Percentiles rank a stretch among this genome's conserved stretches.
These are phyloP conservation scores for Hypothenemus hampei DNA, from an alignment of 1,140 invertebrate genomes.

Conservation along the genomic window DNA sequence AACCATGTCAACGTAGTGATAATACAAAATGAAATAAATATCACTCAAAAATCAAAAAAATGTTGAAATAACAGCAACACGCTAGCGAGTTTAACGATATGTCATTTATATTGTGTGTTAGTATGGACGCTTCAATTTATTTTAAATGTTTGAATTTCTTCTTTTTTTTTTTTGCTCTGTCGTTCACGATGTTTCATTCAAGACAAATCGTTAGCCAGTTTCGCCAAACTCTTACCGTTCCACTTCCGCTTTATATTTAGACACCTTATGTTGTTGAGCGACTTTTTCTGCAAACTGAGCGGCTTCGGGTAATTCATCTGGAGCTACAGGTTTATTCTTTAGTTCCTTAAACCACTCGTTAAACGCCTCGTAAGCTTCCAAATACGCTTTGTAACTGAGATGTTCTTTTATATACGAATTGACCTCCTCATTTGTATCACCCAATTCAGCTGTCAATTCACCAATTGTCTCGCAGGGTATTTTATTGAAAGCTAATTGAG, in stretches of 20 bases:
- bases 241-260: constrained; percentile 70
- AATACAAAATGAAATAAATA: no score
- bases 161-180: not conserved
- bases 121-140: no score
- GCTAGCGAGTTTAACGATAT: no score
- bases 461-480: constrained; percentile 62
- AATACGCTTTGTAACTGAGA: constrained; percentile 71
- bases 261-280: constrained; percentile 75
- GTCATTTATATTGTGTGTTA: no score
- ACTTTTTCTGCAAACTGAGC: constrained; percentile 83
- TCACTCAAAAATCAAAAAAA: no score
- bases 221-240: constrained; percentile 52
- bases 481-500: constrained; percentile 64
- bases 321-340: constrained; percentile 68
- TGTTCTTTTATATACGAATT: constrained; percentile 66
- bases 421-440: constrained; percentile 48
- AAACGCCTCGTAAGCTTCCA: constrained; percentile 82
- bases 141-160: no score
- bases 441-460: constrained; percentile 9
- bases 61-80: no score
- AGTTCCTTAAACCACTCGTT: constrained; percentile 82
- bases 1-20: no score
- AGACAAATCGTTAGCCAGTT: no score
- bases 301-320: constrained; percentile 53
- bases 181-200: not conserved